Evolutionary conservation across 2,113 vertebrate genomes (phyloP).

Genomic region (Phainopepla nitens): DNA sequence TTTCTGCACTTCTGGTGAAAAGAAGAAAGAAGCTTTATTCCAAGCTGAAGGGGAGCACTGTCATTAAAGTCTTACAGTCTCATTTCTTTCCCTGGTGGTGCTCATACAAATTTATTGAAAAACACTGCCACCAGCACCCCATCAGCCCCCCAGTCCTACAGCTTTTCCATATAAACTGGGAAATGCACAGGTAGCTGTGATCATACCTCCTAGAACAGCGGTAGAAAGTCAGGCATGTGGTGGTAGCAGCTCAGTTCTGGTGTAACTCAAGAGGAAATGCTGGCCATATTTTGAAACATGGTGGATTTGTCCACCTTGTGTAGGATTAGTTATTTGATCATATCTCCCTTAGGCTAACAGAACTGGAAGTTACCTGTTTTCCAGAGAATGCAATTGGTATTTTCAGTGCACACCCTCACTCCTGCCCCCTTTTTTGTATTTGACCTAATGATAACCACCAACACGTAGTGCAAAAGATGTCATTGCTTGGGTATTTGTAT

Average conservation of each 20-base stretch:
- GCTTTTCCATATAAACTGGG: neutral
- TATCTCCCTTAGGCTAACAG: neutral
- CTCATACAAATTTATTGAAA: neutral
- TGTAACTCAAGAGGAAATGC: neutral
- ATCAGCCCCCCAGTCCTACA: neutral
- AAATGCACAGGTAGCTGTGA: neutral
- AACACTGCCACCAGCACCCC: fast-evolving
- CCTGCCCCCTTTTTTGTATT: neutral
- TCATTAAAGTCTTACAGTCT: neutral
- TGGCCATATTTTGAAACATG: neutral
- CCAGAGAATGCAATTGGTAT: neutral
- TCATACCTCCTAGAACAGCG: neutral
- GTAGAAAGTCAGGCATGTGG: neutral
- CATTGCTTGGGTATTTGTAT: neutral
- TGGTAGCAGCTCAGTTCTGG: neutral
- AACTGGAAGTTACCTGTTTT: neutral
- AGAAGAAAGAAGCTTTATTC: neutral
- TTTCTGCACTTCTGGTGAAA: neutral
- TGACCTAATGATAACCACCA: neutral
- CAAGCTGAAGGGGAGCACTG: neutral
- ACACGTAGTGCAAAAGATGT: neutral
- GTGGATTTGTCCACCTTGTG: neutral
- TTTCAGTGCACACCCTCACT: neutral
- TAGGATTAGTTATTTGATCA: neutral
- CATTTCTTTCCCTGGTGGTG: neutral